These are phyloP conservation scores for Eurosta solidaginis DNA, from an alignment of 1,140 invertebrate genomes.

Conservation along the genomic window DNA sequence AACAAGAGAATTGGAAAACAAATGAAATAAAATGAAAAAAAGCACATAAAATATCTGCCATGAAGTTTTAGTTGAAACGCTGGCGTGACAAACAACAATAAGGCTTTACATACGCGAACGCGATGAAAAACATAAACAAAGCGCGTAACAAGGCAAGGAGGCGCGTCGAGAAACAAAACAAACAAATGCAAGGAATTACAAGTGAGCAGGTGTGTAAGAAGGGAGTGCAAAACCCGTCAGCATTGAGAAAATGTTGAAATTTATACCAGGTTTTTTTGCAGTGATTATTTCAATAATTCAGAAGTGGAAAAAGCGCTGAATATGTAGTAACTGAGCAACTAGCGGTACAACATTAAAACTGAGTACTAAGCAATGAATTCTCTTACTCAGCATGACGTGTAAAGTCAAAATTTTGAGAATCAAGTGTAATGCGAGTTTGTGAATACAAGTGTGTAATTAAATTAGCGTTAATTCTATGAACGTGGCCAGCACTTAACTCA, in stretches of 20 bases:
- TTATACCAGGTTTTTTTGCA: neutral
- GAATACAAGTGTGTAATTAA: no score
- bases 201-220: no score
- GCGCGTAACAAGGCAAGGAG: neutral
- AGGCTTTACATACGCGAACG: neutral
- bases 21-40: neutral
- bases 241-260: neutral
- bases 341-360: no score
- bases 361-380: no score
- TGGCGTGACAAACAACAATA: neutral
- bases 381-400: no score
- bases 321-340: no score
- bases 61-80: neutral
- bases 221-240: neutral
- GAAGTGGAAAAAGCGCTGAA: neutral
- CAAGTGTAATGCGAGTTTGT: no score
- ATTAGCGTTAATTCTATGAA: no score
- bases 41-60: neutral
- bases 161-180: neutral
- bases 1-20: neutral
- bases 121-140: neutral
- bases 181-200: neutral
- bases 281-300: neutral
- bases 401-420: no score
- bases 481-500: no score